phyloP scores from a whole-genome alignment of 2,113 vertebrate species.

The Hemicordylus capensis region DNA sequence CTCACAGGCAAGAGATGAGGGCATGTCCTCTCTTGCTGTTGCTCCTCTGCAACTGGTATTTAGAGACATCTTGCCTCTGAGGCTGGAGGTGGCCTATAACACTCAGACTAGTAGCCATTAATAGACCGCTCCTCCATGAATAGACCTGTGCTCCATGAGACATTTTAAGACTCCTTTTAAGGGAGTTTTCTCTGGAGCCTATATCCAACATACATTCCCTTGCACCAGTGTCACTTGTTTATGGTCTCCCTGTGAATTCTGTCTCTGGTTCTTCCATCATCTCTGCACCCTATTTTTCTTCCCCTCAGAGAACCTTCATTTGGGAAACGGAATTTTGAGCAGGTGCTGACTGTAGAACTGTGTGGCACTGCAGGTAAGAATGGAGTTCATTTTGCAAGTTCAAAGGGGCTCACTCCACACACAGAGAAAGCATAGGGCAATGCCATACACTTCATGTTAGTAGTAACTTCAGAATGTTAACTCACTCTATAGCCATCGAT shows the following conservation, averaged over 20 bases:
- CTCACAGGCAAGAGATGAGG: too few species aligned
- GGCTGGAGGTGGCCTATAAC: too few species aligned
- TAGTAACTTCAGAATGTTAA: neutral
- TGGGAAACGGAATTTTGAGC: constrained; percentile 88
- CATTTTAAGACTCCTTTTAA: too few species aligned
- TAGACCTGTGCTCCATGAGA: too few species aligned
- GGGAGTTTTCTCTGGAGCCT: too few species aligned
- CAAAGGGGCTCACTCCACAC: neutral
- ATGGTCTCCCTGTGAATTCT: neutral
- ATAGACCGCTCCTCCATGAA: too few species aligned
- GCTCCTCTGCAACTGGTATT: too few species aligned
- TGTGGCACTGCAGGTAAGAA: constrained; percentile 95
- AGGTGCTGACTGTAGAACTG: constrained; percentile 89
- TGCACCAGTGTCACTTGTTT: neutral
- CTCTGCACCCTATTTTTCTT: constrained; percentile 7
- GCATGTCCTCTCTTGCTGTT: too few species aligned
- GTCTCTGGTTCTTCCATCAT: neutral
- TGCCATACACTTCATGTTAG: neutral
- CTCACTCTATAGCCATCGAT: neutral
- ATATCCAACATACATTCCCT: neutral
- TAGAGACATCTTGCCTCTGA: too few species aligned
- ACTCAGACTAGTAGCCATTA: too few species aligned
- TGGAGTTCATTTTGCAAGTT: neutral
- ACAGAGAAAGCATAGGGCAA: neutral
- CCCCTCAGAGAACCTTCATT: constrained; percentile 69